Evolutionary conservation across 2,888 invertebrate genomes (phyloP), one percentile per base, ranked within the genome.

Genomic region (Trissonchulus sp.): DNA sequence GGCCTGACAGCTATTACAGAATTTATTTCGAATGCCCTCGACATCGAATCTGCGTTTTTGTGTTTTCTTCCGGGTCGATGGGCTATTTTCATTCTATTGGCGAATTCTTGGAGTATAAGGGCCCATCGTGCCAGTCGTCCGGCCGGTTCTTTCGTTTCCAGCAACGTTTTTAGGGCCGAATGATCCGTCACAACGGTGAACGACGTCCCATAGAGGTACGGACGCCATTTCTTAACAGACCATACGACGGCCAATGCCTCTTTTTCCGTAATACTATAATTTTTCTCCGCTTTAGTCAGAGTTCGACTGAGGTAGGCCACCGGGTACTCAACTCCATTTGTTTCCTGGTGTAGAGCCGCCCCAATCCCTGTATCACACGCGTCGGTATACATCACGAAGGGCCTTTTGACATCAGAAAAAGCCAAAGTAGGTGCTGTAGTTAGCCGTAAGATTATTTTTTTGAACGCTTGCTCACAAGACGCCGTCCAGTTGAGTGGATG

Each of bases 241-340:
- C 77, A 78, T n/a, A 76, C 75, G 2, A 77, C 75, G 28, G 77
- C 76, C 2, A 78, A 37, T 3, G 74, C 72, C 71, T 78, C 76
- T 69, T 74, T 30, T 37, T 78, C 72, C 1, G 73, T 77, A 0
- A 75, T 73, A 0, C 63, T 72, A 48, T 78, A 78, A 35, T 78
- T 78, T 30, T n/a, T 38, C 34, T n/a, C n/a, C n/a, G n/a, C 68
- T 31, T 23, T 3, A 8, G 30, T 62, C 2, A 78, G 60, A 28
- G 68, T 18, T 23, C 65, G 23, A n/a, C 72, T 78, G 15, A 77
- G 69, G 62, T n/a, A 78, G 37, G 76, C 77, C 0, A 78, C 73
- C 0, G 73, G 74, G 8, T 68, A 63, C 30, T 73, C 72, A 18
- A 37, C 35, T 1, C 28, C 34, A n/a, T n/a, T n/a, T n/a, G n/a